Evolutionary conservation across 2,113 vertebrate species (phyloP).

Genomic region (Poecile atricapillus): DNA sequence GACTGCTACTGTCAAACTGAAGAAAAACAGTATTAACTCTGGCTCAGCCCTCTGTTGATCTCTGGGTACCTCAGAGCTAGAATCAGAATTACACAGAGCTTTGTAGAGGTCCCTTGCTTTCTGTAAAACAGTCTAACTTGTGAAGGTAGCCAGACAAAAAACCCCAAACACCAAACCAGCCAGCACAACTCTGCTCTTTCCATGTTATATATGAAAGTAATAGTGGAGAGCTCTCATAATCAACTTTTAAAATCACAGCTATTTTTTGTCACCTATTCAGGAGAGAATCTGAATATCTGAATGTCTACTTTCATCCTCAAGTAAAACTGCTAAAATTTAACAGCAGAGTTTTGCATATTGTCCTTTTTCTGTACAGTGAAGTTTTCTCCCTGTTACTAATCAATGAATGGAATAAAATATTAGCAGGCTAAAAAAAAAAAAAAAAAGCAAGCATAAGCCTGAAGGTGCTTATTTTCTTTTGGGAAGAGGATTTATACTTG

Average conservation of each 20-base stretch:
- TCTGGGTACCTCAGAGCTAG: background rate
- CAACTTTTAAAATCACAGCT: background rate
- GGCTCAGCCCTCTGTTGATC: background rate
- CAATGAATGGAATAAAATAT: background rate
- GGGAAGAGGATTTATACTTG: background rate
- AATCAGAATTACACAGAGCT: background rate
- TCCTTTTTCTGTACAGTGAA: background rate
- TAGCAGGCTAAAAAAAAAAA: background rate
- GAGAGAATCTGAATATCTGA: background rate
- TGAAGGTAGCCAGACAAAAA: background rate
- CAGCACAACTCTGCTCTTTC: background rate
- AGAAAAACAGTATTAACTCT: background rate
- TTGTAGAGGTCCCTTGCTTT: background rate
- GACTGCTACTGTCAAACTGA: background rate
- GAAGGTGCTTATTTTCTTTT: background rate
- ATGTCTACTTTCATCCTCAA: background rate
- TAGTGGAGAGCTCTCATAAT: background rate
- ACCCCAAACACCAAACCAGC: background rate
- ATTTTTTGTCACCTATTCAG: background rate
- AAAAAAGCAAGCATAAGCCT: background rate
- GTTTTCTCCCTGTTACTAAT: background rate
- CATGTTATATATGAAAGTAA: background rate
- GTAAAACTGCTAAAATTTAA: background rate
- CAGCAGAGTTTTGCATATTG: background rate
- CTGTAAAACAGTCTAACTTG: background rate